Base-by-base conservation (phyloP, 2,888 invertebrate genomes). In the Apantesis nais region DNA sequence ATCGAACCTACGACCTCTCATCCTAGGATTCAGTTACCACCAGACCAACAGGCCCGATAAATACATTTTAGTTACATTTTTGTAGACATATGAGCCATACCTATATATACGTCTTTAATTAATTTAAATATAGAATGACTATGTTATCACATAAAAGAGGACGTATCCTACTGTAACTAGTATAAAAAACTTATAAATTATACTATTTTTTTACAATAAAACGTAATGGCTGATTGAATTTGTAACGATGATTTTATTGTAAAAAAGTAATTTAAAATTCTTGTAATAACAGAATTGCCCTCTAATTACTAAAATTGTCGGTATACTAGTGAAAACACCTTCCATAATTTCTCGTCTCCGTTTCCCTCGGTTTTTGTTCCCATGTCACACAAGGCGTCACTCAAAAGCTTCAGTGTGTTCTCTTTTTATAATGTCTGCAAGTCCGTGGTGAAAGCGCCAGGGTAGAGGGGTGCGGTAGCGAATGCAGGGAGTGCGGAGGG, bases 381-480 rank as follows among this genome's bases (percentile, higher is more conserved):
- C 87, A 78, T 87, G 88, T 89, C 87, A 89, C 87, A 89, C 85
- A 86, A 83, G 86, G 86, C 87, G 88, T 90, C 89, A 90, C 87
- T 91, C 88, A 91, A 92, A 93, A 91, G 91, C 89, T 86, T 88
- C 85, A 85, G 85, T 87, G 89, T 89, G 88, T 90, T 91, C 86
- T 90, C 86, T 92, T 93, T 93, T 93, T 92, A 88, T 87, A 91
- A 90, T 87, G 92, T 91, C 93, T 93, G 91, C 92, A 94, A 93
- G 89, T 89, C 82, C 87, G 85, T 86, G 89, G 88, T 93, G 93
- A 93, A 94, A 93, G 92, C 93, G 87, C 78, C 87, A 87, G 92
- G 90, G 88, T 80, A 86, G 86, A 83, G 79, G 83, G 81, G 79
- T 78, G 73, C 78, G 77, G 78, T 77, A 76, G 80, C 71, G 83